phyloP scores from a whole-genome alignment of 2,113 vertebrate species.

The Hyla sarda region DNA sequence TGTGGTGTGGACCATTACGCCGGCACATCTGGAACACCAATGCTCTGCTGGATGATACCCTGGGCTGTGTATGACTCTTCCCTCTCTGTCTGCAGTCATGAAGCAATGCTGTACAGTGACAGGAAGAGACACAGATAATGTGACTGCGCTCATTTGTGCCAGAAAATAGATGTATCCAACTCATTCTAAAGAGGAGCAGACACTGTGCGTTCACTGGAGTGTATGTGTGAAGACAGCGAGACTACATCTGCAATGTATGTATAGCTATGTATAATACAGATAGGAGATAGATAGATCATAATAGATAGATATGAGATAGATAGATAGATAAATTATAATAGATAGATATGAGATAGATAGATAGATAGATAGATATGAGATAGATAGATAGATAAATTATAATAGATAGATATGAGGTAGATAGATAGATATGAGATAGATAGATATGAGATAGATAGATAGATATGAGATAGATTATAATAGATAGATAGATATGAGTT shows the following conservation, averaged over 20 bases:
- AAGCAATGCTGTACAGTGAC: not conserved
- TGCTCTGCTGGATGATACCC: not conserved
- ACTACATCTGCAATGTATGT: not conserved
- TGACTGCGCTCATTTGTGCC: not conserved
- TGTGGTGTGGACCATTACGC: not conserved
- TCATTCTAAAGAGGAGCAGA: not conserved
- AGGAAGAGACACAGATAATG: not conserved
- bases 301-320: too few species aligned
- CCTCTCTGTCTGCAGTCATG: conserved; percentile 25
- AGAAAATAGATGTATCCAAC: not conserved
- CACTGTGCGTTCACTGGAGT: too few species aligned
- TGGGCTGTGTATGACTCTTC: not conserved
- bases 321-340: too few species aligned
- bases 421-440: too few species aligned
- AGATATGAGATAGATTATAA: too few species aligned
- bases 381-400: too few species aligned
- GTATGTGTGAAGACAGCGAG: not conserved
- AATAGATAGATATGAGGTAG: too few species aligned
- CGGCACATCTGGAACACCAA: conserved; percentile 31
- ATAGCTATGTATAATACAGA: not conserved
- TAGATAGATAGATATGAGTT: too few species aligned
- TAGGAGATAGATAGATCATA: too few species aligned
- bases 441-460: too few species aligned
- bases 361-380: too few species aligned
- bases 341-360: too few species aligned